A percentile compares a stretch with the other conserved stretches of the same genome.
Conservation (phyloP, 1,140 invertebrate genomes). For the Chymomyza costata region DNA sequence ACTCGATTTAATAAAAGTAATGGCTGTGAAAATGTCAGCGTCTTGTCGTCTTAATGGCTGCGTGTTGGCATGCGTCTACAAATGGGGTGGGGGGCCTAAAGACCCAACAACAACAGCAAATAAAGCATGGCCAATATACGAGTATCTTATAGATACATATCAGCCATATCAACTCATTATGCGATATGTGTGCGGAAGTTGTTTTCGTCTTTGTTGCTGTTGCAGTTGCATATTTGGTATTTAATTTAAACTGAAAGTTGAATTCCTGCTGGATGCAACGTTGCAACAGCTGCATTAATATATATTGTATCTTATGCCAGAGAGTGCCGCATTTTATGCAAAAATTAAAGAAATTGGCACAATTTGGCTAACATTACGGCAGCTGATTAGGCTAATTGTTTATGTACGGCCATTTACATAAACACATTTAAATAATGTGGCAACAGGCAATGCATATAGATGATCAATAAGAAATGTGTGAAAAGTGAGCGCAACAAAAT, state of each 20-base stretch:
- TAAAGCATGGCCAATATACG: no score
- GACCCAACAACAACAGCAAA: no score
- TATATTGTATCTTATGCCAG: conserved; percentile 19
- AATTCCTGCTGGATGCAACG: conserved; percentile 14
- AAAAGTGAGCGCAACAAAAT: background rate
- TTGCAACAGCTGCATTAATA: conserved; percentile 5
- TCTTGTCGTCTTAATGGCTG: no score
- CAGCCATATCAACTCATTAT: conserved; percentile 11
- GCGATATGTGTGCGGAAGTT: conserved; percentile 19
- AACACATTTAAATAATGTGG: conserved; percentile 31
- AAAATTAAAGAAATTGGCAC: conserved; percentile 52
- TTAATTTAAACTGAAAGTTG: no score
- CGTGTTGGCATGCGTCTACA: no score
- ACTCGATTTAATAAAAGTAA: no score
- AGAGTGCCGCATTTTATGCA: conserved; percentile 19
- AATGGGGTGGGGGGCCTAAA: no score
- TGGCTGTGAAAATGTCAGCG: no score
- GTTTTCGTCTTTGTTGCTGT: background rate
- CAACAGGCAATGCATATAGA: conserved; percentile 19
- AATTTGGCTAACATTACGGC: conserved; percentile 57
- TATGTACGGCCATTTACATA: conserved; percentile 48
- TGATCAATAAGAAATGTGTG: conserved; percentile 4
- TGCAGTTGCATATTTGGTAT: no score
- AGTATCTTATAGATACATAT: conserved; percentile 9
- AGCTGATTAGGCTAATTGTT: conserved; percentile 66